Evolutionary conservation across 2,797 vertebrate genomes (phyloP), one percentile per base, ranked within the genome.

Genomic region (Chloroceryle inda): DNA sequence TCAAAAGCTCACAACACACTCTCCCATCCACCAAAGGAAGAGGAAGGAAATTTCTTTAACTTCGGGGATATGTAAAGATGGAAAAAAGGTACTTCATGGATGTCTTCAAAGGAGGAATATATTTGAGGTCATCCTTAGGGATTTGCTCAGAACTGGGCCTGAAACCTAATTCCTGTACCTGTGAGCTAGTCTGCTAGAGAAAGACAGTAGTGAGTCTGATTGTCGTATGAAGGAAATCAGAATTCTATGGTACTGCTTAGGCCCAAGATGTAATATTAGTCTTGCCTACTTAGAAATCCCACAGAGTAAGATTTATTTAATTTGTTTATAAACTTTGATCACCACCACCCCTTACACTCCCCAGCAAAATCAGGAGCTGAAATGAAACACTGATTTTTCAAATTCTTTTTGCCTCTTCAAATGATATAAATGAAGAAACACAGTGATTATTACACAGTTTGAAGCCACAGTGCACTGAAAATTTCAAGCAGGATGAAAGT

Each of bases 341-440:
- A 33, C 9, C 2, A 22, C 12, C 0, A 24, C 9, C 21, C 19
- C 9, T 8, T 10, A 4, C 3, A 10, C 6, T 77, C 5, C 1
- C 10, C 49, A 89, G 21, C 12, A 92, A 88, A 81, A 83, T 47
- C 9, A 62, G 47, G 24, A 94, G 4, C 35, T 85, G 42, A 92
- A 82, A 45, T 40, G 27, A 89, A 94, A 47, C 13, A 55, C 7
- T 58, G 29, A 40, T 20, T 72, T 93, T 88, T 78, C 33, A 47
- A 85, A 56, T 64, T 47, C 2, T 47, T 92, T 88, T 91, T 72
- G 17, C 19, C 6, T 11, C 20, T 78, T 86, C 40, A 26, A 62
- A 66, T 69, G 1, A 42, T 40, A 80, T 20, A 67, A 89, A 76
- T 4, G 17, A 62, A 16, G 10, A 18, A 83, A 73, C 1, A 0